Percentiles rank a stretch among this genome's conserved stretches.
These are phyloP conservation scores for Bacillus rossius DNA, from an alignment of 1,140 invertebrate genomes.

Conservation along the genomic window DNA sequence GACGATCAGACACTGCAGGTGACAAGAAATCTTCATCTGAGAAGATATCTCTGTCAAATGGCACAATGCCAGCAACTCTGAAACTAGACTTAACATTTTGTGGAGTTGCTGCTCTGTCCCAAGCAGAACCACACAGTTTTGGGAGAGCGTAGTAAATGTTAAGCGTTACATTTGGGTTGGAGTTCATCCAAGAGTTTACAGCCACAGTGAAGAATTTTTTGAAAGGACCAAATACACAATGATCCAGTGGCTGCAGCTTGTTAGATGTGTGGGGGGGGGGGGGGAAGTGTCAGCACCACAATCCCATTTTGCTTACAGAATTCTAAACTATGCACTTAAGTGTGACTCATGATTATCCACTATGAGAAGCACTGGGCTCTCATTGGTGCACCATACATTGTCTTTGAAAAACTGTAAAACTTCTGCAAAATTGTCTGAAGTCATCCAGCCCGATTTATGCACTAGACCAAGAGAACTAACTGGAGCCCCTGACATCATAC, in stretches of 20 bases:
- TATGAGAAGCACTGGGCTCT: constrained; percentile 18
- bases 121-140: constrained; percentile 19
- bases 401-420: constrained; percentile 38
- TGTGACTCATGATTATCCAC: constrained; percentile 30
- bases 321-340: constrained; percentile 24
- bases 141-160: constrained; percentile 24
- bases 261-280: constrained; percentile 31
- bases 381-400: constrained; percentile 19
- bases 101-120: constrained; percentile 7
- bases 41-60: constrained; percentile 38
- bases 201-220: constrained; percentile 23
- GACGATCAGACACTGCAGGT: constrained; percentile 3
- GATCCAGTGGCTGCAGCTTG: constrained; percentile 32
- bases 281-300: constrained; percentile 28
- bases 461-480: constrained; percentile 30
- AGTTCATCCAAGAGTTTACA: constrained; percentile 17
- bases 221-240: constrained; percentile 26
- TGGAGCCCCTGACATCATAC: constrained; percentile 33
- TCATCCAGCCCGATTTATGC: constrained; percentile 38
- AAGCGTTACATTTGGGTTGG: constrained; percentile 23
- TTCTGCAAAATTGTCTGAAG: constrained; percentile 29
- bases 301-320: constrained; percentile 29
- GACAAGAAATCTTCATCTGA: constrained; percentile 36
- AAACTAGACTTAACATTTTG: constrained; percentile 14
- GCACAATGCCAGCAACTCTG: constrained; percentile 29